A percentile compares a stretch with the other conserved stretches of the same genome.
Conservation (phyloP, 2,113 vertebrate genomes). For the Tragulus kanchil region DNA sequence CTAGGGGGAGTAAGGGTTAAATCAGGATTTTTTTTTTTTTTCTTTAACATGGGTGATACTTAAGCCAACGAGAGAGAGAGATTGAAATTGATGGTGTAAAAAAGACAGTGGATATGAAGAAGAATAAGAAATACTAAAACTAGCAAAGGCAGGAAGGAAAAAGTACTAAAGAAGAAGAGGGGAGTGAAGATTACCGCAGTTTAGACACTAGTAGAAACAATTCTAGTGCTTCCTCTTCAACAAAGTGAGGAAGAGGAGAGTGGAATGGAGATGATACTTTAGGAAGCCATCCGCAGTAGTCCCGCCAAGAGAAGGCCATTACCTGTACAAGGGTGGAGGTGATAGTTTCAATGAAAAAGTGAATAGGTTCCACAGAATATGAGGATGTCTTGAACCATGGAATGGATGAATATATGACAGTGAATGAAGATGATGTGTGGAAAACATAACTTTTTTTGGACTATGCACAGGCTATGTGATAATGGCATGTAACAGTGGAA, state of each 20-base stretch:
- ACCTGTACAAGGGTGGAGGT: neutral
- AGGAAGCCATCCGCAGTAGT: neutral
- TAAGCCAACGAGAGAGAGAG: neutral
- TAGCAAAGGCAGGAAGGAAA: neutral
- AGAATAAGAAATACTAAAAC: neutral
- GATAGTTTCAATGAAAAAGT: neutral
- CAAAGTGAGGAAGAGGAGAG: neutral
- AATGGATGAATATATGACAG: neutral
- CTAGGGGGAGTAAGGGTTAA: neutral
- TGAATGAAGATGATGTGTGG: neutral
- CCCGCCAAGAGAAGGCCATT: neutral
- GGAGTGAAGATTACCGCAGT: neutral
- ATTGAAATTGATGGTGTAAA: neutral
- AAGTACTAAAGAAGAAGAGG: neutral
- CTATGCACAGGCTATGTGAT: neutral
- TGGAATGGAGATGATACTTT: neutral
- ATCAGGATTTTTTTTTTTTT: neutral
- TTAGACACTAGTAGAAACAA: neutral
- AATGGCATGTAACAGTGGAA: neutral
- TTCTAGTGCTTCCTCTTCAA: neutral
- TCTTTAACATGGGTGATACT: neutral
- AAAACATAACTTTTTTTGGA: neutral
- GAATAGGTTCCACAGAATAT: neutral
- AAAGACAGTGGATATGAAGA: neutral
- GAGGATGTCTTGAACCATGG: neutral